phyloP scores from a whole-genome alignment of 92 coral and sea anemone species.

The Plumapathes pennacea region DNA sequence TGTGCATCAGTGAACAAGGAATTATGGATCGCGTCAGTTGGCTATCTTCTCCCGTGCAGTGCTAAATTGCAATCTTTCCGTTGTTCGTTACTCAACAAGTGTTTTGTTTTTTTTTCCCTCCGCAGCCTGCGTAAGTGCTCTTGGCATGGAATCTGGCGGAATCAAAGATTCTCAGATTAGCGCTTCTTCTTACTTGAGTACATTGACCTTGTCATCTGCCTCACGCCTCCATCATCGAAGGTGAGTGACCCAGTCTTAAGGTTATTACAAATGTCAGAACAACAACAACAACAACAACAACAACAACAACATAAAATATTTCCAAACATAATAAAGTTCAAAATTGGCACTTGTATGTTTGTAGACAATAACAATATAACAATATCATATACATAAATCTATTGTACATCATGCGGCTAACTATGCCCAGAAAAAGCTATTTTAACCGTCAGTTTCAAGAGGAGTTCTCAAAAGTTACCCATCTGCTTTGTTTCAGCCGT shows the following conservation, averaged over 20 bases:
- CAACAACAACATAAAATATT: too few species aligned
- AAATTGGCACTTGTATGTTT: too few species aligned
- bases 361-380: too few species aligned
- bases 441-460: too few species aligned
- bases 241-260: not conserved
- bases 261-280: not conserved
- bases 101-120: not conserved
- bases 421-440: constrained; percentile 7
- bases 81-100: not conserved
- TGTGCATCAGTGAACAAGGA: too few species aligned
- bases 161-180: constrained; percentile 53
- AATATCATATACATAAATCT: not conserved
- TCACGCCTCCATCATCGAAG: constrained; percentile 44
- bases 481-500: constrained; percentile 2
- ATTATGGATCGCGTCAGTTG: too few species aligned
- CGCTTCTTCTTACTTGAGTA: constrained; percentile 46
- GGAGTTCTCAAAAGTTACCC: not conserved
- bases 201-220: constrained; percentile 41
- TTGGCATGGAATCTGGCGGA: constrained; percentile 57
- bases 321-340: too few species aligned
- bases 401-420: not conserved
- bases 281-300: too few species aligned
- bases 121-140: constrained; percentile 40
- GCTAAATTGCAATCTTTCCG: not conserved
- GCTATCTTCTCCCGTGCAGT: too few species aligned